Evolutionary conservation across 2,113 vertebrate genomes (phyloP).

Genomic region (Epinephelus moara): DNA sequence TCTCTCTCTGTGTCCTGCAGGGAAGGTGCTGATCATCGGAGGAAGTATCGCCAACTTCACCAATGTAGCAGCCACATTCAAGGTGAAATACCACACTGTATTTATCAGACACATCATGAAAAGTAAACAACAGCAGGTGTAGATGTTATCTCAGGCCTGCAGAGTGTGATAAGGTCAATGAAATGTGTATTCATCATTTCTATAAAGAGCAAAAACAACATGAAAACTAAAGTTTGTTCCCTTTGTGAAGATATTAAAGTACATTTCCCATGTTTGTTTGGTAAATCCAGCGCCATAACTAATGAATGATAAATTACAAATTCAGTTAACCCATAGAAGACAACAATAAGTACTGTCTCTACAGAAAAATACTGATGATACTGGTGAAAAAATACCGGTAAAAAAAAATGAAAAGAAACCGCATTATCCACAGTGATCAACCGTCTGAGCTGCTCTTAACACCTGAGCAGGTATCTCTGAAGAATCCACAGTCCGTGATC

Average conservation of each 20-base stretch:
- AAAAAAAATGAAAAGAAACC: too few species aligned
- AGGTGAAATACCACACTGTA: conserved; percentile 81
- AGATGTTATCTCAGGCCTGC: background rate
- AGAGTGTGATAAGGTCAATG: background rate
- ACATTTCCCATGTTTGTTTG: background rate
- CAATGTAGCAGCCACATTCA: conserved; percentile 98
- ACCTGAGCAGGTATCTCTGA: background rate
- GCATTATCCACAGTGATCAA: too few species aligned
- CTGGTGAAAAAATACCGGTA: background rate
- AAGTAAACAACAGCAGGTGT: background rate
- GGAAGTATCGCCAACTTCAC: conserved; percentile 99
- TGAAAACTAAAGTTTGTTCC: background rate
- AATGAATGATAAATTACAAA: background rate
- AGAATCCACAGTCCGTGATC: background rate
- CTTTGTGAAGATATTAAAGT: background rate
- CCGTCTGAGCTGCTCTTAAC: too few species aligned
- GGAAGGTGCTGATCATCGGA: conserved; percentile 97
- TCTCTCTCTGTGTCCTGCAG: conserved; percentile 73
- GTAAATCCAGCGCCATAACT: background rate
- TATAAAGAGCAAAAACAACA: too few species aligned
- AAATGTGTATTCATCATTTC: background rate
- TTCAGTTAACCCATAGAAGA: background rate
- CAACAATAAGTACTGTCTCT: background rate
- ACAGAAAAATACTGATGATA: background rate
- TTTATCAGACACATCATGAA: background rate